These are phyloP conservation scores for Cyclopterus lumpus DNA, from an alignment of 2,797 vertebrate species.

Conservation along the genomic window DNA sequence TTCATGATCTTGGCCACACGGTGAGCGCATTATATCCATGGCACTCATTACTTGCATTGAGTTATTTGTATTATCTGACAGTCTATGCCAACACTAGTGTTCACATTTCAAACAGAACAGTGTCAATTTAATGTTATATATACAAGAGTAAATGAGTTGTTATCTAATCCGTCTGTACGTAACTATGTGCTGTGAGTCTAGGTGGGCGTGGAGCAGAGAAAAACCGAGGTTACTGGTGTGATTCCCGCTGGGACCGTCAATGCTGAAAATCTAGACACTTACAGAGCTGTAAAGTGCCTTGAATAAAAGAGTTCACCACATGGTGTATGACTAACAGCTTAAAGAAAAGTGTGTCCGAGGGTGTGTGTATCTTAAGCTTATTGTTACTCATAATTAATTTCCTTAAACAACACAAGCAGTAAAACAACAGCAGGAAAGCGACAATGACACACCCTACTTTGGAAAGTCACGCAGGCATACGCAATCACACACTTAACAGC, in stretches of 20 bases:
- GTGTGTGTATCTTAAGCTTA: constrained; percentile 54
- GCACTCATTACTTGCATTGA: neutral
- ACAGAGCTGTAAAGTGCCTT: constrained; percentile 18
- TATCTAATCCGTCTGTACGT: constrained; percentile 1
- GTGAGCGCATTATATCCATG: neutral
- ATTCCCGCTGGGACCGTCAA: neutral
- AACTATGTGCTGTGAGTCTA: neutral
- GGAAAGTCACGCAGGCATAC: constrained; percentile 58
- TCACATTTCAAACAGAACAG: neutral
- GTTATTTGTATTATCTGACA: neutral
- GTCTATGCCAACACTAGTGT: neutral
- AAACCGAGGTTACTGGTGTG: neutral
- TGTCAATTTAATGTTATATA: neutral
- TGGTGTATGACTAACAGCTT: constrained; percentile 25
- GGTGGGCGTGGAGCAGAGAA: neutral
- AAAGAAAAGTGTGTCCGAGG: constrained; percentile 21
- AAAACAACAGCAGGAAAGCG: constrained; percentile 82
- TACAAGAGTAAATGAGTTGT: neutral
- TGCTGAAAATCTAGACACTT: constrained; percentile 19
- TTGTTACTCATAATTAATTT: constrained; percentile 65
- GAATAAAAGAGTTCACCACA: constrained; percentile 26
- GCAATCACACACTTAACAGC: constrained; percentile 36
- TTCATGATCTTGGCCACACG: neutral
- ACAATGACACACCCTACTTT: constrained; percentile 66
- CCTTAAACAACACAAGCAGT: constrained; percentile 69